Evolutionary conservation across 1,140 invertebrate species (phyloP).

Genomic region (Neodiprion fabricii): DNA sequence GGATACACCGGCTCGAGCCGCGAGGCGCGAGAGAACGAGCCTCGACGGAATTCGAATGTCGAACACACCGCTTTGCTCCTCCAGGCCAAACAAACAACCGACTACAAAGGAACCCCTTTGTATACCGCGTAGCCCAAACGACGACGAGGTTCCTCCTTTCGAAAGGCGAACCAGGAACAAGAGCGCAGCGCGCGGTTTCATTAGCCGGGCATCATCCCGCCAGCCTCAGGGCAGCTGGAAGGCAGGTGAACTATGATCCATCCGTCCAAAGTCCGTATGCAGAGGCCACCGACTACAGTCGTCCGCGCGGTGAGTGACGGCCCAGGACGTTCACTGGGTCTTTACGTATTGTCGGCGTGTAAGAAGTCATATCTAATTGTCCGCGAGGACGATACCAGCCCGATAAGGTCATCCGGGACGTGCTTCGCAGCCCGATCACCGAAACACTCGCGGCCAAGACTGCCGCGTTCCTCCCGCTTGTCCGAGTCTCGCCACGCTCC

Average conservation of each 20-base stretch:
- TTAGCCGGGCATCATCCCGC: no score
- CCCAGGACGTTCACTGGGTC: neutral
- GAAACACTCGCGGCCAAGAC: no score
- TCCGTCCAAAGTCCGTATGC: neutral
- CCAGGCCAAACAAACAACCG: neutral
- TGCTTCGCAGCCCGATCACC: neutral
- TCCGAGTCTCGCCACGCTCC: no score
- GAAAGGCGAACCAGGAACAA: neutral
- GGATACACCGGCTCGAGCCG: no score
- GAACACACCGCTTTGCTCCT: neutral
- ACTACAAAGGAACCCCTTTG: neutral
- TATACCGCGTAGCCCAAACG: neutral
- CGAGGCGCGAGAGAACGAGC: neutral
- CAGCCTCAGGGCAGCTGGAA: no score
- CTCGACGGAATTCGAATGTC: neutral
- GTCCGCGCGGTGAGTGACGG: neutral
- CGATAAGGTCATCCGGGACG: neutral
- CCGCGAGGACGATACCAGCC: neutral
- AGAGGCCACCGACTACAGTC: neutral
- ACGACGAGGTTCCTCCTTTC: neutral
- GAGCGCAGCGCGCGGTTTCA: no score
- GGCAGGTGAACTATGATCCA: neutral
- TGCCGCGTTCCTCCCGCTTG: no score
- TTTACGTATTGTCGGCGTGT: slow-evolving; percentile 8
- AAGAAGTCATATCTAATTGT: slow-evolving; percentile 14